Base-by-base conservation (phyloP, 2,888 invertebrate genomes). In the Hermaeophaga mercurialis region DNA sequence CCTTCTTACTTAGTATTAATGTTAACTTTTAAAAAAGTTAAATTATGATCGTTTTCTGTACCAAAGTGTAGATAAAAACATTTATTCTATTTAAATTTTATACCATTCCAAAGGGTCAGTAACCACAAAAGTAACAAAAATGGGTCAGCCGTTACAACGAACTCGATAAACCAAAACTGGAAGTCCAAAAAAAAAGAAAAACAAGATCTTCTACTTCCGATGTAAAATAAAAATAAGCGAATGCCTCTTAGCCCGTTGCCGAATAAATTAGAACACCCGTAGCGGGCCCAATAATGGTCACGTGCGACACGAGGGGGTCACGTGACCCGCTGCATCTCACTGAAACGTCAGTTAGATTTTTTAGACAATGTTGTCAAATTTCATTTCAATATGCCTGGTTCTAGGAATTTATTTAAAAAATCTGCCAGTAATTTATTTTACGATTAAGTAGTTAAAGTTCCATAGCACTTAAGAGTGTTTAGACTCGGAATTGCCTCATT, bases 261-360 rank as follows among this genome's bases (percentile, higher is more conserved):
- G 39, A 49, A 49, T 28, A 39, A 24, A 49, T 41, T 28, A 43
- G 31, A 50, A 43, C 43, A 45, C 45, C 28, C 45, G 43, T 43
- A 19, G 22, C 31, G 61, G 62, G n/a, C 31, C 41, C 41, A 33
- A 50, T 63, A 65, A 56, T 56, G 61, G 69, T 65, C 69, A 69
- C 69, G 69, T 69, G 69, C 67, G 46, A 57, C 52, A 48, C 48
- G 59, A 66, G 67, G 48, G 69, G 69, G 69, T 67, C 69, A 69
- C 69, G 69, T 69, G 69, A 67, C 69, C 67, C 66, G 66, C 68
- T 66, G 66, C 58, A 22, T 50, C 54, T 38, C 38, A 12, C 36
- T 4, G 41, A 50, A 46, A 45, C 36, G 46, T 31, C 44, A 48
- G 17, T 28, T 24, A 22, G 39, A 28, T 36, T 33, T 46, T 44